Evolutionary conservation across 2,797 vertebrate species (phyloP), one percentile per base, ranked within the genome.

Genomic region (Pempheris klunzingeri): DNA sequence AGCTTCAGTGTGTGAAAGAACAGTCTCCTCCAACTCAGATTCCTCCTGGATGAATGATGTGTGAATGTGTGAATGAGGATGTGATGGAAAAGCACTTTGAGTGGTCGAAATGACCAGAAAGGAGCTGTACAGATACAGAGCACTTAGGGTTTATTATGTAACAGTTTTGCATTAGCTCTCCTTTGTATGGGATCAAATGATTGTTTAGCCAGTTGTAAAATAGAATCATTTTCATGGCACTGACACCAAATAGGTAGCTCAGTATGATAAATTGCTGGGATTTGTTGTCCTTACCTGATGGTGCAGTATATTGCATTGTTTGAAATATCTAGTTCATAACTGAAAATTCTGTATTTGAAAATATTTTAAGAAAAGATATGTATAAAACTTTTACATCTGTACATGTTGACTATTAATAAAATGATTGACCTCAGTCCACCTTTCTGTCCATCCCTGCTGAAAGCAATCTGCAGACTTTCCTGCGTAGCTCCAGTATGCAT

Each of bases 401-500:
- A 24, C 8, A 38, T 18, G 32, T 24, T 2, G 3, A 24, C 13
- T 36, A 24, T 24, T 50, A 32, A 24, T 30, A 54, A 36, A 13
- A 49, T 46, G 39, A 52, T 18, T 67, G 55, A 74, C 62, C 59
- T 57, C 46, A 55, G 13, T 65, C 74, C 46, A 71, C 30, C 53
- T 80, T 54, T 63, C 12, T 47, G 3, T 24, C 59, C 36, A 58
- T 71, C 24, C 4, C 49, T 52, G 54, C 54, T 78, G 30, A 69
- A 32, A 54, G 22, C 30, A 47, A 13, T 10, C 22, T 38, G 22
- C n/a, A n/a, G n/a, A 55, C 11, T n/a, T 44, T 13, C 10, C n/a
- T 44, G 41, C 63, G 20, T 32, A 28, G 17, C 39, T 50, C 20
- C 44, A 46, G 14, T 28, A 9, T 62, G 13, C 36, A 15, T 52